Base-by-base conservation (phyloP, 2,888 invertebrate genomes). In the Cataglyphis livida region DNA sequence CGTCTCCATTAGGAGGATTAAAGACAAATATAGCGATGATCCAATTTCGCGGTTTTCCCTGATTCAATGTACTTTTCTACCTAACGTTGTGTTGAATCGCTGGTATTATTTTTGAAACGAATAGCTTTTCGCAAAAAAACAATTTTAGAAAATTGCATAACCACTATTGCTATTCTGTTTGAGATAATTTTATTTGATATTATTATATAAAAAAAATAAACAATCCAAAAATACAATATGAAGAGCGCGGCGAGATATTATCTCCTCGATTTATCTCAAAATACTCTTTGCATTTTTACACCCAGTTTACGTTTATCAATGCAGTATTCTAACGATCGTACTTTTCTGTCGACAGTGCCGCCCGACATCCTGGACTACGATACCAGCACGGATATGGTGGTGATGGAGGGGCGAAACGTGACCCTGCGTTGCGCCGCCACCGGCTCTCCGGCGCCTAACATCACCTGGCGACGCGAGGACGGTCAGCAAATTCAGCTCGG, bases 381-480 rank as follows among this genome's bases (percentile, higher is more conserved):
- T 74, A 98, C 98, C 59, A 98, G 97, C 93, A 96, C 97, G 3
- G 98, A 98, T 94, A 97, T 98, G 96, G 97, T 97, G 48, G 98
- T 97, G 66, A 96, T 97, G 59, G 98, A 99, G 95, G 98, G 98
- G 21, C 97, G 97, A 74, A 97, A 98, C 88, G 97, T 98, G 84
- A 98, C 97, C 91, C 95, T 98, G 82, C 96, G 97, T 87, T 98
- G 98, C 94, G 97, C 98, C 48, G 98, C 98, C 28, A 97, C 97
- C 21, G 98, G 98, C 74, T 97, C 98, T n/a, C 98, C 98, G 3
- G 71, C 85, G 59, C 93, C 93, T 5, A 97, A 96, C 91, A 98
- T 98, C 94, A 97, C 96, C 87, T 99, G 98, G 98, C 95, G 97
- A 88, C 95, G 98, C 87, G 98, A 98, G 94, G 97, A 97, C 92